Evolutionary conservation across 2,888 invertebrate species (phyloP), one percentile per base, ranked within the genome.

Genomic region (Zeuzera pyrina): DNA sequence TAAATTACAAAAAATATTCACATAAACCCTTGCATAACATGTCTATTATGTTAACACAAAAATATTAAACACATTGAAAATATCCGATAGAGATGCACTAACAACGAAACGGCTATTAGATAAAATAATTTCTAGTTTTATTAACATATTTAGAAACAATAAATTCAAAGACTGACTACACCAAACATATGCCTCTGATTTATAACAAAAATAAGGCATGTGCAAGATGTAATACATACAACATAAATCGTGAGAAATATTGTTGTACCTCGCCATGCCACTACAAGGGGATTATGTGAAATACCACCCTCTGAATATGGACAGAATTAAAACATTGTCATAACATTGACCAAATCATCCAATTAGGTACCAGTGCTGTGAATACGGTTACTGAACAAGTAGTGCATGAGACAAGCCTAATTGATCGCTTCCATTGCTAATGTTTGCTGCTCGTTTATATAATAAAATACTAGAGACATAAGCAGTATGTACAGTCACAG

Each of bases 31-130:
- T 49, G 51, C 58, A 57, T 40, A 39, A 51, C 55, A 49, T 46
- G 42, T 45, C 60, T 64, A 57, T 46, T 52, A 53, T 57, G 60
- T 63, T 57, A 63, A 55, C 58, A 66, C 67, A 54, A 52, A n/a
- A n/a, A 55, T 54, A 43, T 43, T 41, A 45, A 49, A 60, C 60
- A 72, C 67, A 70, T 62, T 55, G 53, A 57, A 60, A 62, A 52
- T 61, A 61, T 65, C 66, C 65, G 68, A 71, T 59, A 72, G 57
- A 65, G 72, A 73, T 72, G 77, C 78, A 78, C 72, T 72, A 73
- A 57, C 48, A 47, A 49, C 60, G 45, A 51, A 58, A 66, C 62
- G 60, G 59, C 70, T 66, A 71, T 61, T 60, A 68, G 55, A 65
- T 53, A 64, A n/a, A 48, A 47, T 45, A 48, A 56, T 52, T 52